Base-by-base conservation (phyloP, 1,140 invertebrate genomes). In the Lasaia peninsularis region DNA sequence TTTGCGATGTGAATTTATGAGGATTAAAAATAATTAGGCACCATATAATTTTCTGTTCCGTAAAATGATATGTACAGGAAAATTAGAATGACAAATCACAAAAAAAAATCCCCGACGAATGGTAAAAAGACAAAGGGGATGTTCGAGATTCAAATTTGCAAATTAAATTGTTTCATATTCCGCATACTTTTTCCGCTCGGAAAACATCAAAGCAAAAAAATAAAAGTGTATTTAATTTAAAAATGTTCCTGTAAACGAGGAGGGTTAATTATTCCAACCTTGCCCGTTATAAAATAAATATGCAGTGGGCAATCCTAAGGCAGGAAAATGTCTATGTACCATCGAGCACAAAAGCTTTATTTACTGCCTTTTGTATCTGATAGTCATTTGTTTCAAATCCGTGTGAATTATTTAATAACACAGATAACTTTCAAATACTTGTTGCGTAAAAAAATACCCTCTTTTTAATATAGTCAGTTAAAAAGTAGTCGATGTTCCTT, bases 161-260 rank as follows among this genome's bases (percentile, higher is more conserved):
- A 55, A 48, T 48, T 55, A 55, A 55, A 55, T 55, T 55, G 28
- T 55, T 55, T 55, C 53, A 37, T 44, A 37, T 40, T 40, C 31
- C 31, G 53, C 37, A 55, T 55, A 55, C 37, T 44, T 55, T 55
- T 55, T 44, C 37, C 35, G 40, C 53, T 44, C 35, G 40, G 37
- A 55, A 55, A 55, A 40, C 53, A 55, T 55, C 53, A 55, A 55
- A 55, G 35, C 35, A 35, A 55, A 55, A 55, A 55, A 48, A 48
- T 48, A 48, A 55, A 37, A 55, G 14, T 40, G 35, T 16, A 55
- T 55, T 55, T 55, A 55, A 55, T 55, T 55, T 55, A 55, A 55
- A 44, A 55, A 55, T 55, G 37, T 55, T 44, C 52, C 20, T 55
- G 35, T 55, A 55, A 55, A 55, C 52, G 34, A 21, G 37, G 37